Percentiles rank a stretch among this genome's conserved stretches.
Evolutionary conservation across 2,888 invertebrate genomes (phyloP).

Genomic region (Rhorus exstirpatorius): DNA sequence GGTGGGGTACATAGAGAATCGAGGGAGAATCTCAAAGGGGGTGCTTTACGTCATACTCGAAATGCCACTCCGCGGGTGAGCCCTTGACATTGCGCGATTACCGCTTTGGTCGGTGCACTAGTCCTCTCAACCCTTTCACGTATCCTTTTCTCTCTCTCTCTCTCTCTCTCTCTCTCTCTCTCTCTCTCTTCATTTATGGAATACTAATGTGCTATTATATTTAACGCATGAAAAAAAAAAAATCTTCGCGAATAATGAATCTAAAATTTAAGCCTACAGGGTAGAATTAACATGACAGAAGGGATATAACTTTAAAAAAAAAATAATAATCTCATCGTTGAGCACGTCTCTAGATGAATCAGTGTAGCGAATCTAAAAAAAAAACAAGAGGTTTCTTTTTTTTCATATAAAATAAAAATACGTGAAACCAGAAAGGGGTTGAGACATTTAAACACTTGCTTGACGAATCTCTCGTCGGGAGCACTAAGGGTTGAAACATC

Average conservation of each 20-base stretch:
- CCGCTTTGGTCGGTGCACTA: constrained; percentile 62
- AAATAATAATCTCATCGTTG: constrained; percentile 10
- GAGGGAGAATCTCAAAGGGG: constrained; percentile 59
- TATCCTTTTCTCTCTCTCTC: not conserved
- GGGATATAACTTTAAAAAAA: constrained; percentile 1
- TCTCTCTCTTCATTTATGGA: constrained; percentile 28
- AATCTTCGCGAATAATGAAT: not conserved
- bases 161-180: constrained; percentile 21
- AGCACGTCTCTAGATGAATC: not conserved
- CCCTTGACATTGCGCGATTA: constrained; percentile 70
- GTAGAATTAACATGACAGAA: not conserved
- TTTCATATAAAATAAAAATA: constrained; percentile 25
- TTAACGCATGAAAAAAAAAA: not conserved
- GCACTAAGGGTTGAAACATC: constrained; percentile 57
- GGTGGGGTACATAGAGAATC: constrained; percentile 26
- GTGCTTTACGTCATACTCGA: constrained; percentile 70
- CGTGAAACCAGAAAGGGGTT: constrained; percentile 22
- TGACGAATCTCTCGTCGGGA: constrained; percentile 48
- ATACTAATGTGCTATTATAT: constrained; percentile 28
- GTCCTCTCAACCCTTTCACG: constrained; percentile 38
- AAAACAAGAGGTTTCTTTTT: constrained; percentile 12
- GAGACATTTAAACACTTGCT: constrained; percentile 50
- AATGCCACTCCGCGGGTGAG: constrained; percentile 64
- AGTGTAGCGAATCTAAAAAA: constrained; percentile 44
- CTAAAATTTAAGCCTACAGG: not conserved